A percentile compares a stretch with the other conserved stretches of the same genome.
phyloP scores from a whole-genome alignment of 2,113 vertebrate genomes.

The Parotia lawesii region DNA sequence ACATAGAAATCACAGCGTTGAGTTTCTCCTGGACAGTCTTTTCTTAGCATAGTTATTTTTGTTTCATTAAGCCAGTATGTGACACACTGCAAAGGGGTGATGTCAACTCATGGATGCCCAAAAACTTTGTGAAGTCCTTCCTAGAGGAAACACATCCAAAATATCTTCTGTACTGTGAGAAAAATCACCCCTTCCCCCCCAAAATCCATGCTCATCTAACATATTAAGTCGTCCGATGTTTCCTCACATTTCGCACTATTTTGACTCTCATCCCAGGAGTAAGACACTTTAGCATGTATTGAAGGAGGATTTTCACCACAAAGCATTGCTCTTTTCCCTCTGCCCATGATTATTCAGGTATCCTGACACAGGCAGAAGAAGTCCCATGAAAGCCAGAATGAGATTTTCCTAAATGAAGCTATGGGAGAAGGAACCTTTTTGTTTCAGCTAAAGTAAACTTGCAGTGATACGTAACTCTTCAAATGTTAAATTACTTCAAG shows the following conservation, averaged over 20 bases:
- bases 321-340: not conserved
- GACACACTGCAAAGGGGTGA: not conserved
- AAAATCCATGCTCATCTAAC: not conserved
- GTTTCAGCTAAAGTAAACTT: not conserved
- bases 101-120: not conserved
- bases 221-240: fast-evolving
- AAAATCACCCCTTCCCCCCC: not conserved
- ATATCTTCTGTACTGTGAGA: not conserved
- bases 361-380: not conserved
- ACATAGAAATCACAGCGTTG: not conserved
- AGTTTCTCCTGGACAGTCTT: not conserved
- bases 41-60: not conserved
- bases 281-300: not conserved
- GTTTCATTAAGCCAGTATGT: not conserved
- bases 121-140: not conserved
- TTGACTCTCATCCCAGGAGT: not conserved
- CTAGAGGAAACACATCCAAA: not conserved
- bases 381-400: not conserved
- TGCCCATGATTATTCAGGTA: not conserved
- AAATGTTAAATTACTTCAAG: not conserved
- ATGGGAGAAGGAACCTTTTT: not conserved
- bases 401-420: not conserved
- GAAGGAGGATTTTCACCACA: not conserved
- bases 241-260: not conserved
- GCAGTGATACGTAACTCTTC: not conserved